phyloP scores from a whole-genome alignment of 2,888 invertebrate genomes.

The Spialia ferax region DNA sequence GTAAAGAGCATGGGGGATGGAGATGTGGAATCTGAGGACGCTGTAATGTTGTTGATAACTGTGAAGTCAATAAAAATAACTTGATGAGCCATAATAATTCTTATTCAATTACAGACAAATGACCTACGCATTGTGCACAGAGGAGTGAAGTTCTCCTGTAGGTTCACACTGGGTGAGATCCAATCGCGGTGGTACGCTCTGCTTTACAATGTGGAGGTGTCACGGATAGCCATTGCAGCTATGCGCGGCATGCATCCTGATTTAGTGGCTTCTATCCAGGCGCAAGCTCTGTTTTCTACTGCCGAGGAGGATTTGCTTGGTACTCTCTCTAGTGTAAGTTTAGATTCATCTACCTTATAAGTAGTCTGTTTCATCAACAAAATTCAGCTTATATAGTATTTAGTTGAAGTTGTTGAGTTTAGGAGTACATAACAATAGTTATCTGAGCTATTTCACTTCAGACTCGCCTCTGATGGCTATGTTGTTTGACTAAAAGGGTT shows the following conservation, averaged over 20 bases:
- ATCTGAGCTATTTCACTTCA: too few relatives aligned
- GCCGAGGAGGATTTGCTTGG: constrained; percentile 96
- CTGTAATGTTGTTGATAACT: too few relatives aligned
- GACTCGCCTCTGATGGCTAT: too few relatives aligned
- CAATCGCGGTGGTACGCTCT: constrained; percentile 98
- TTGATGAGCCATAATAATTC: too few relatives aligned
- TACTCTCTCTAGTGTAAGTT: constrained; percentile 89
- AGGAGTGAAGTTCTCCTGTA: constrained; percentile 98
- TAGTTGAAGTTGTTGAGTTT: too few relatives aligned
- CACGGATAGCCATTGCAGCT: constrained; percentile 95
- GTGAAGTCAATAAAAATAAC: neutral
- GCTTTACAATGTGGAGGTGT: constrained; percentile 97
- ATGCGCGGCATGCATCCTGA: constrained; percentile 98
- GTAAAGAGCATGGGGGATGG: too few relatives aligned
- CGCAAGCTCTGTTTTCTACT: constrained; percentile 95
- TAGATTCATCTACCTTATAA: neutral
- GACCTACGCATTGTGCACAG: constrained; percentile 94
- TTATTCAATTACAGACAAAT: constrained; percentile 85
- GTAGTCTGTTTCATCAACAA: too few relatives aligned
- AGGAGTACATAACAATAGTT: too few relatives aligned
- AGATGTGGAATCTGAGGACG: too few relatives aligned
- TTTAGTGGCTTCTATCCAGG: constrained; percentile 94
- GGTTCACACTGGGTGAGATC: constrained; percentile 96
- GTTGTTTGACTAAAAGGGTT: too few relatives aligned
- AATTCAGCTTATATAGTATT: too few relatives aligned